phyloP scores from a whole-genome alignment of 2,888 invertebrate genomes.

The Chloromyia formosa region DNA sequence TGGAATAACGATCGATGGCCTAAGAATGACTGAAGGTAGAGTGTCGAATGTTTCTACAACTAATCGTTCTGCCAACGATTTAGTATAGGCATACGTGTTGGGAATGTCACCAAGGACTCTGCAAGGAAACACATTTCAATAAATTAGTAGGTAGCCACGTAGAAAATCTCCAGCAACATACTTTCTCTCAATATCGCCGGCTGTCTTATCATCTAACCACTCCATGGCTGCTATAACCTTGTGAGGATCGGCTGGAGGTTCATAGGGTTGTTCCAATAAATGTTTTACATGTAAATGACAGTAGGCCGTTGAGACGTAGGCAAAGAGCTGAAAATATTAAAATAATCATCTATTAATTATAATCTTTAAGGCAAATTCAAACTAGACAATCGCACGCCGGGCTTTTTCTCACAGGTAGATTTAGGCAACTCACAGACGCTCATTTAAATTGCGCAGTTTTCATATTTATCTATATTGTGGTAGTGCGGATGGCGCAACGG shows the following conservation, averaged over 20 bases:
- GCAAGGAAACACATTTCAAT: slow-evolving; percentile 53
- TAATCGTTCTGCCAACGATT: slow-evolving; percentile 86
- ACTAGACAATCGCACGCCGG: background rate
- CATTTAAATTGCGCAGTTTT: too few relatives aligned
- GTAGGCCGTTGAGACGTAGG: slow-evolving; percentile 87
- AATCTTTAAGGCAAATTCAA: background rate
- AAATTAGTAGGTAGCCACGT: slow-evolving; percentile 18
- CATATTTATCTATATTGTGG: too few relatives aligned
- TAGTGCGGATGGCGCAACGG: too few relatives aligned
- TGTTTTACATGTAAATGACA: slow-evolving; percentile 86
- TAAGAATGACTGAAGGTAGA: slow-evolving; percentile 80
- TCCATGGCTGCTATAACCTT: slow-evolving; percentile 79
- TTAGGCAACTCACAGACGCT: too few relatives aligned
- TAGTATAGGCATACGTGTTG: slow-evolving; percentile 94
- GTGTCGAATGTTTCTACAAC: slow-evolving; percentile 80
- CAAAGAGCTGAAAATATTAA: slow-evolving; percentile 64
- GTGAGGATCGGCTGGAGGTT: slow-evolving; percentile 80
- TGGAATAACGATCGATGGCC: slow-evolving; percentile 92
- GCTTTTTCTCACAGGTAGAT: too few relatives aligned
- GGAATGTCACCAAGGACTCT: slow-evolving; percentile 80
- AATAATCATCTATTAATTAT: background rate
- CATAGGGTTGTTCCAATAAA: slow-evolving; percentile 86
- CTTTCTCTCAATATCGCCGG: slow-evolving; percentile 72
- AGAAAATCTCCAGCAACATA: slow-evolving; percentile 62
- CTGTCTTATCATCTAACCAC: slow-evolving; percentile 79